Evolutionary conservation across 1,140 invertebrate genomes (phyloP).

Genomic region (Aricia agestis): DNA sequence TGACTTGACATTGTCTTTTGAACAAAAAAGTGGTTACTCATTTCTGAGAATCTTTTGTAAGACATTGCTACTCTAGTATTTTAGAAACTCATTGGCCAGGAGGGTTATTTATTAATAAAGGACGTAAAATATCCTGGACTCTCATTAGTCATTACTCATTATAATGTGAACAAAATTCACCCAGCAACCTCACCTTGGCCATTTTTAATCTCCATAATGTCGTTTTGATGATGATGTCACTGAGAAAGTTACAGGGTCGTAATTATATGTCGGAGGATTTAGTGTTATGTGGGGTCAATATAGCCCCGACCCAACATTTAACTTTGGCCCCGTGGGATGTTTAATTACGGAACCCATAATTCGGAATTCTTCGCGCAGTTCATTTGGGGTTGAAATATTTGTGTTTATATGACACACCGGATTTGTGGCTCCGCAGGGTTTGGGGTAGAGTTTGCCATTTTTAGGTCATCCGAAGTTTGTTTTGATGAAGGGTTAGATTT

Average conservation of each 20-base stretch:
- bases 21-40: too few species aligned
- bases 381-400: conserved; percentile 3
- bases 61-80: too few species aligned
- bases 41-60: too few species aligned
- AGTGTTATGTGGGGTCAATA: background rate
- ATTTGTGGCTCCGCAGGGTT: background rate
- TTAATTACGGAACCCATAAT: background rate
- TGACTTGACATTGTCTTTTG: too few species aligned
- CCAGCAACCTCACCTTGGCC: background rate
- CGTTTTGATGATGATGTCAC: background rate
- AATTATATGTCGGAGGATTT: background rate
- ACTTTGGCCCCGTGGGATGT: conserved; percentile 1
- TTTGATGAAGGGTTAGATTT: background rate
- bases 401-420: background rate
- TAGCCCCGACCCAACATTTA: background rate
- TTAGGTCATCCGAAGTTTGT: background rate
- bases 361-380: background rate
- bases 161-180: background rate
- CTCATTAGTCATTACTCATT: too few species aligned
- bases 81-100: too few species aligned
- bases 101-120: too few species aligned
- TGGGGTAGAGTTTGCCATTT: background rate
- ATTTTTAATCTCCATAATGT: background rate
- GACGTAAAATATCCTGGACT: too few species aligned
- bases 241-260: background rate